phyloP scores from a whole-genome alignment of 2,113 vertebrate species.

The Lampris incognitus region DNA sequence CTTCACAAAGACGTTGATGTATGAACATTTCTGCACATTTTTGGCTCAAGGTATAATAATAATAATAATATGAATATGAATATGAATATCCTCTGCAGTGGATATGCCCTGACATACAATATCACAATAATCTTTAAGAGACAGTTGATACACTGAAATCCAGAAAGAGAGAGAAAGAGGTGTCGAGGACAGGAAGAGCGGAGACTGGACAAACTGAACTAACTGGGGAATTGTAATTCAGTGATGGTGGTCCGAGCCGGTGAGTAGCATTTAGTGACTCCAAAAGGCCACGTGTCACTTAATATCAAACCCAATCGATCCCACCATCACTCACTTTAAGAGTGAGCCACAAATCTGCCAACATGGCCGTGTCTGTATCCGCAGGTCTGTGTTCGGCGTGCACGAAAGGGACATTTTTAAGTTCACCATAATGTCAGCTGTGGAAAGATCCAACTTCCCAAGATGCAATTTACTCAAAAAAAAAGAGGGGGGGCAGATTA shows the following conservation, averaged over 20 bases:
- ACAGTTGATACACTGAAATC: constrained; percentile 34
- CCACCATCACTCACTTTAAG: constrained; percentile 56
- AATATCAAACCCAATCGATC: constrained; percentile 78
- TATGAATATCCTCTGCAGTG: background rate
- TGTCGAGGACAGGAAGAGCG: constrained; percentile 36
- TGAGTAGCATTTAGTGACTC: constrained; percentile 76
- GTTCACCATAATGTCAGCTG: too few relatives aligned
- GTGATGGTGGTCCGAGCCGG: constrained; percentile 56
- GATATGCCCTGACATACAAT: constrained; percentile 31
- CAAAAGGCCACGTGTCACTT: constrained; percentile 80
- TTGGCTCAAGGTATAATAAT: background rate
- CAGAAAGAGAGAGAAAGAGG: constrained; percentile 38
- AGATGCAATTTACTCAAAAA: too few relatives aligned
- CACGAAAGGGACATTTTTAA: too few relatives aligned
- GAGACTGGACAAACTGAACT: constrained; percentile 43
- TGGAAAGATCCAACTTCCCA: too few relatives aligned
- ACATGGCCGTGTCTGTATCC: constrained; percentile 1
- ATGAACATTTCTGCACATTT: background rate
- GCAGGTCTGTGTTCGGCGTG: constrained; percentile 1
- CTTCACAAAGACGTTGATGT: too few relatives aligned
- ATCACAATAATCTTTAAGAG: constrained; percentile 21
- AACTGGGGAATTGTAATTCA: constrained; percentile 64
- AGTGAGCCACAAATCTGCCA: constrained; percentile 32
- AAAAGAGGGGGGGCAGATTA: too few relatives aligned
- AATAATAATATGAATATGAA: background rate